Percentiles rank a stretch among this genome's conserved stretches.
Conservation (phyloP, 2,888 invertebrate genomes). For the Bimastos eiseni region DNA sequence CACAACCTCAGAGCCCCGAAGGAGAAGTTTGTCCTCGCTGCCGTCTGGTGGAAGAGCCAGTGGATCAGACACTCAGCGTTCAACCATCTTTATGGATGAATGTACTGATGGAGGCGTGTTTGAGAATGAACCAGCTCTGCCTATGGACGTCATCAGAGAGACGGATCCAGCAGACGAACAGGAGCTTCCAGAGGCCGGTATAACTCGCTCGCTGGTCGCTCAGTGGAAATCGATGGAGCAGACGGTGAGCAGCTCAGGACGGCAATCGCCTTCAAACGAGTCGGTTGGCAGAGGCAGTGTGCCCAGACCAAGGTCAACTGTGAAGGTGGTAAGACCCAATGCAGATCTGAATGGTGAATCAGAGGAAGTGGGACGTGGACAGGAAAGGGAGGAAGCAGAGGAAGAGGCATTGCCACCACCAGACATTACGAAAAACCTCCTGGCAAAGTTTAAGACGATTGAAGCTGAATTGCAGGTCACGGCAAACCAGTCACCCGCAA, state of each 20-base stretch:
- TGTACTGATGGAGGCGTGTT: conserved; percentile 2
- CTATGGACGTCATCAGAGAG: conserved; percentile 4
- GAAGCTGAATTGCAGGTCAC: not conserved
- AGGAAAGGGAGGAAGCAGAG: not conserved
- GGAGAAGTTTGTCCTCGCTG: not conserved
- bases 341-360: not conserved
- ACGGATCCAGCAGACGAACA: not conserved
- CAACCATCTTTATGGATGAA: not conserved
- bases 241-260: not conserved
- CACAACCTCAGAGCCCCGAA: not conserved
- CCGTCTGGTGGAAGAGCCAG: too few relatives aligned
- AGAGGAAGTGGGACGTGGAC: not conserved
- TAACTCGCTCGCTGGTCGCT: conserved; percentile 21
- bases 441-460: conserved; percentile 24
- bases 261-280: not conserved
- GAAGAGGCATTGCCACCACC: conserved; percentile 25
- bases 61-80: not conserved
- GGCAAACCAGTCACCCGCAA: not conserved
- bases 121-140: conserved; percentile 19
- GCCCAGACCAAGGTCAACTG: not conserved
- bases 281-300: not conserved
- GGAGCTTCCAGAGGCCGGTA: conserved; percentile 26
- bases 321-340: not conserved
- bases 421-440: conserved; percentile 20
- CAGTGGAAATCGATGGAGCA: conserved; percentile 6